phyloP scores from a whole-genome alignment of 2,113 vertebrate genomes.

The Crotalus horridus region DNA sequence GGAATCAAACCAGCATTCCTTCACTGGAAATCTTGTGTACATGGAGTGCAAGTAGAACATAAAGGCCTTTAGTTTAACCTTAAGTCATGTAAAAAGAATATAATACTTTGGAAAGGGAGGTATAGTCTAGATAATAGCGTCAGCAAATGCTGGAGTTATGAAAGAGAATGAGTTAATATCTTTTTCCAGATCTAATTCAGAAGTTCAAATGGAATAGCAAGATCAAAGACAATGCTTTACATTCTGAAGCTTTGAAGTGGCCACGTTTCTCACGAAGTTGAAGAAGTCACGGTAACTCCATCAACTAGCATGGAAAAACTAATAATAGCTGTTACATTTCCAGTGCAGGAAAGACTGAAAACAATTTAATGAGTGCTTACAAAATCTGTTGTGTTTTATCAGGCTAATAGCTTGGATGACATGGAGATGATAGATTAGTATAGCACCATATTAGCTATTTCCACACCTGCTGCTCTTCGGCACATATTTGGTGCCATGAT shows the following conservation, averaged over 20 bases:
- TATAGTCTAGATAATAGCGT: neutral
- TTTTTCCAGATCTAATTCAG: conserved; percentile 25
- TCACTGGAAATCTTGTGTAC: neutral
- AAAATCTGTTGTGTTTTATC: neutral
- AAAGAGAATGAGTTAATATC: neutral
- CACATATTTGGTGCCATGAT: neutral
- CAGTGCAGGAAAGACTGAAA: neutral
- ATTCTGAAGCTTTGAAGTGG: conserved; percentile 1
- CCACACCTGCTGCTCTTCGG: neutral
- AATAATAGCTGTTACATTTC: neutral
- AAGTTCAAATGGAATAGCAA: conserved; percentile 26
- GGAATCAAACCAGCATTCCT: neutral
- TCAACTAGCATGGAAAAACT: neutral
- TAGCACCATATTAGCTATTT: neutral
- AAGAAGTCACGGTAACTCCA: neutral
- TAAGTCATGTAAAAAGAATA: neutral
- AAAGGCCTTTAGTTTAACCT: neutral
- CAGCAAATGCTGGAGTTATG: neutral
- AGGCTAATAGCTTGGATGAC: neutral
- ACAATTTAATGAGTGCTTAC: conserved; percentile 6
- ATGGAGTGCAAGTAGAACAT: neutral
- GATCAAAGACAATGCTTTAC: neutral
- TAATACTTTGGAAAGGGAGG: neutral
- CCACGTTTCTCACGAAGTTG: conserved; percentile 6
- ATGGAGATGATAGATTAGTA: neutral